A percentile compares a stretch with the other conserved stretches of the same genome.
These are phyloP conservation scores for Limnephilus lunatus DNA, from an alignment of 2,888 invertebrate species.

Conservation along the genomic window DNA sequence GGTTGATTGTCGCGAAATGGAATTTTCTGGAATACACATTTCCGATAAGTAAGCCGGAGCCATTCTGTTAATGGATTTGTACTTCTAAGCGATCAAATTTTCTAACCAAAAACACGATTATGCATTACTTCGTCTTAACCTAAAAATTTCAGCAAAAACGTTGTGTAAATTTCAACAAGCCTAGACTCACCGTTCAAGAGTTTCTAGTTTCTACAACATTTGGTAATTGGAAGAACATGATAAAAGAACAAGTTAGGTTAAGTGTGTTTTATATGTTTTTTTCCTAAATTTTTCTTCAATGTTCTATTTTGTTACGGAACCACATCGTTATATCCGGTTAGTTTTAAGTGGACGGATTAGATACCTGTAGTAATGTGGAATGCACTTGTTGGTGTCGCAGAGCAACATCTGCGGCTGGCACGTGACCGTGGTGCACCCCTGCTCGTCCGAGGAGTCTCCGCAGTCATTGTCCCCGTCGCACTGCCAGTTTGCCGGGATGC, in stretches of 20 bases:
- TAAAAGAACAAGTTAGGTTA: no score
- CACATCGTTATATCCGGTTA: background rate
- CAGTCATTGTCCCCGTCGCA: slow-evolving; percentile 90
- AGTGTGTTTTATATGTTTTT: no score
- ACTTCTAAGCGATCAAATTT: no score
- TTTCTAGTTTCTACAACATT: no score
- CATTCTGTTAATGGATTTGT: no score
- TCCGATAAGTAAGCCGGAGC: no score
- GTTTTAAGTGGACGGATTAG: background rate
- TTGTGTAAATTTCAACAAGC: background rate
- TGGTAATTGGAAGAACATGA: no score
- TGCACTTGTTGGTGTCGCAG: slow-evolving; percentile 80
- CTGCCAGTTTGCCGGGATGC: slow-evolving; percentile 82
- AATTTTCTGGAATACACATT: no score
- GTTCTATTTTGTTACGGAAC: no score
- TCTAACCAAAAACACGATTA: no score
- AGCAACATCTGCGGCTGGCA: slow-evolving; percentile 78
- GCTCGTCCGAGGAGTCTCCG: slow-evolving; percentile 84
- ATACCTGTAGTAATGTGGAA: slow-evolving; percentile 78
- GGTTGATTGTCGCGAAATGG: no score
- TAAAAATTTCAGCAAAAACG: background rate
- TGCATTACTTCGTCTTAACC: background rate
- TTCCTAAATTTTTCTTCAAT: no score
- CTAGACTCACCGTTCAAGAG: background rate
- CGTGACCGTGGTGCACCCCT: slow-evolving; percentile 76